Evolutionary conservation across 2,888 invertebrate species (phyloP), one percentile per base, ranked within the genome.

Genomic region (Clistopyga incitator): DNA sequence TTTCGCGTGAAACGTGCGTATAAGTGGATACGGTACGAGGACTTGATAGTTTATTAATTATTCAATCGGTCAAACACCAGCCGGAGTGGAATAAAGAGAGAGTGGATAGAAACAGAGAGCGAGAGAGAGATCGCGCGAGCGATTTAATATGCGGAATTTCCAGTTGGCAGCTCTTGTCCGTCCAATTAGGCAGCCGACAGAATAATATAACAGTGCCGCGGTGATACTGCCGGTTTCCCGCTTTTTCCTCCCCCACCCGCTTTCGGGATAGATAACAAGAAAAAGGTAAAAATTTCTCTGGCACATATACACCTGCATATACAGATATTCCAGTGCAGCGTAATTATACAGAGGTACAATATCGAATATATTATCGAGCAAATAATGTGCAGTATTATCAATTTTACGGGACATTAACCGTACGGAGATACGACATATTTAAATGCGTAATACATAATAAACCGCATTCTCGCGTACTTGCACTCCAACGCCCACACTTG

Each of bases 361-460:
- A n/a, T 64, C 23, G 42, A 42, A 50, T 29, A 52, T 13, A 78
- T 59, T 52, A 71, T 75, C 45, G 15, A 52, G 10, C 34, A 29
- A 59, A 47, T 47, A 47, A 50, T 45, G 56, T 38, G 15, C 29
- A 20, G 47, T 15, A 50, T 72, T 79, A 72, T 79, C 67, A 76
- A 50, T 77, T 80, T 77, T 68, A 77, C 68, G 68, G 74, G 18
- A 61, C 72, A 78, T 81, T 81, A 75, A 81, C 20, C 50, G 29
- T 11, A 81, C 38, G 18, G 52, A 74, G 25, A 25, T 56, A 56
- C 23, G 56, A 23, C 13, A 25, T 38, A 13, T 38, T 38, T 34
- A 0, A 6, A 52, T 52, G 54, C 25, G 6, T 56, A 56, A n/a
- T 42, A 20, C 6, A 23, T 25, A 1, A 15, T 15, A 11, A 56